phyloP scores from a whole-genome alignment of 2,888 invertebrate species.

The Cataglyphis livida region DNA sequence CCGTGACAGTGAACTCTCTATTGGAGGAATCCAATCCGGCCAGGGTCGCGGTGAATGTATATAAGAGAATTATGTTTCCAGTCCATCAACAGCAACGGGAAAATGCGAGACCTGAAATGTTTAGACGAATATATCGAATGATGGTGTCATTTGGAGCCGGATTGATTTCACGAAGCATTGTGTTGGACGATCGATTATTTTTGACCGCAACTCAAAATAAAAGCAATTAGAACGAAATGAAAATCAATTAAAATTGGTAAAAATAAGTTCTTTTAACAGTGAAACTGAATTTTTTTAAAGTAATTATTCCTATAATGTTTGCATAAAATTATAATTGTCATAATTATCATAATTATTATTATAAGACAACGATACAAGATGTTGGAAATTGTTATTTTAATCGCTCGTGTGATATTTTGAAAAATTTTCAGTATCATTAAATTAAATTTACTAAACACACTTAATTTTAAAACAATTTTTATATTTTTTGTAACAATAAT shows the following conservation, averaged over 20 bases:
- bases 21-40: conserved; percentile 63
- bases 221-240: not conserved
- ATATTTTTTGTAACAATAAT: not conserved
- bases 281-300: conserved; percentile 13
- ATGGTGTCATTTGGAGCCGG: not conserved
- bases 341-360: not conserved
- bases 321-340: not conserved
- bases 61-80: conserved; percentile 35
- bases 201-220: not conserved
- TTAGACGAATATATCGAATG: conserved; percentile 9
- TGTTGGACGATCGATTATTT: conserved; percentile 18
- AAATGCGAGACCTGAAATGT: not conserved
- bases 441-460: not conserved
- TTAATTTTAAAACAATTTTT: not conserved
- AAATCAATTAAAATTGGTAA: not conserved
- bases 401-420: not conserved
- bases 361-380: not conserved
- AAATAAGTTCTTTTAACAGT: not conserved
- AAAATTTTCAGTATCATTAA: not conserved
- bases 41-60: conserved; percentile 38
- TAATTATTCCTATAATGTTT: not conserved
- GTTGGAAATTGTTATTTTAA: not conserved
- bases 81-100: not conserved
- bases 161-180: conserved; percentile 5
- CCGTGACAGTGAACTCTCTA: conserved; percentile 77